Evolutionary conservation across 2,888 invertebrate species (phyloP), one percentile per base, ranked within the genome.

Genomic region (Stenchaetothrips biformis): DNA sequence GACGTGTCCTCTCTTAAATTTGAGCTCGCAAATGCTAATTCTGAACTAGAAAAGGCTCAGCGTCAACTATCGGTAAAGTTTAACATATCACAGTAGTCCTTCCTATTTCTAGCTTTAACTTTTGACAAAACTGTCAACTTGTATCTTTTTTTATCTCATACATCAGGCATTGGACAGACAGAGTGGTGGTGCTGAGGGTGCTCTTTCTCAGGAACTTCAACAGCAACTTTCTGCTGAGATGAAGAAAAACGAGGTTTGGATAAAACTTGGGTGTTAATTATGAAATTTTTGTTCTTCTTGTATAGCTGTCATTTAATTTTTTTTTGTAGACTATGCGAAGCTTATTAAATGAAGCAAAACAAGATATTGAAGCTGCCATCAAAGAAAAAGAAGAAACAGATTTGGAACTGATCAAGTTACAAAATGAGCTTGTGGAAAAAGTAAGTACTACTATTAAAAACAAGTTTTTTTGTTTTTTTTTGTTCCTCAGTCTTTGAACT

Each of bases 161-260:
- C 25, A 25, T 21, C 8, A 74, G 67, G 67, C 67, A 25, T 21
- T 25, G 4, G 67, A 74, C 21, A 74, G 11, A 4, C 67, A 74
- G 25, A 11, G 11, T 74, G 67, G 25, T 0, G 67, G 67, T 9
- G 21, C 7, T 8, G 8, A n/a, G 7, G 25, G 25, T 74, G 21
- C 67, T 74, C 25, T 74, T 11, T 21, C 25, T 11, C 2, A 74
- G 11, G 67, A 74, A 74, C 67, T 74, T 8, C 21, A 11, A 11
- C 11, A 8, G 0, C 67, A 74, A 25, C 21, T 74, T 21, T 3
- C 9, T 7, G 21, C 21, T 7, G 9, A 25, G 25, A 25, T 21
- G 9, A 74, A 74, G 25, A 74, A 74, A 74, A 74, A 74, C 25
- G 67, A 74, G n/a, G 67, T 74, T 74, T 74, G 37, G 37, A 2